Base-by-base conservation (phyloP, 2,113 vertebrate species). In the Eira barbara region DNA sequence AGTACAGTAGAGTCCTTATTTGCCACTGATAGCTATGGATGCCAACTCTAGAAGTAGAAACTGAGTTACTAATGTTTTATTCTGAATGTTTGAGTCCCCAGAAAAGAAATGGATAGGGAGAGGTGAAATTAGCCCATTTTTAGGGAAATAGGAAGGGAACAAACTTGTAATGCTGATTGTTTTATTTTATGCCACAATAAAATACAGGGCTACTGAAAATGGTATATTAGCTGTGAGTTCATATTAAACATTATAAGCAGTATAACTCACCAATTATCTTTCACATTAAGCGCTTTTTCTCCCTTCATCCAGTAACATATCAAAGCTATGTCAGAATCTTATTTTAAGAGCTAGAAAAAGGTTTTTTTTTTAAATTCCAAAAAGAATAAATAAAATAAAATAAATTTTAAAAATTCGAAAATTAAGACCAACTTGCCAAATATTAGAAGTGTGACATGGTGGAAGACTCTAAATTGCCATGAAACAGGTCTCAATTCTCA, bases 151-250 rank as follows among this genome's bases (percentile, higher is more conserved):
- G 65, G n/a, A n/a, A 97, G 10, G 21, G 34, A 87, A 87, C 39
- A 86, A 86, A 89, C 7, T 39, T 91, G 61, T 78, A 80, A 95
- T 86, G 52, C 69, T 88, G 63, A 89, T 59, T 20, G 74, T 79
- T 95, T 96, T 89, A 93, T 90, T 88, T 83, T 45, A 94, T 59
- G 23, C 29, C n/a, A 79, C 96, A 97, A 88, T 76, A 96, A 95
- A 97, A 95, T 52, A 91, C 0, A 82, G 42, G 36, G 61, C 27
- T 89, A 90, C 73, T 92, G 47, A 95, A 97, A 94, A 81, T 42
- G 42, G 36, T 57, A 1, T 27, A 29, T 34, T 34, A 31, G 45
- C 82, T 94, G 89, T 65, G 49, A 80, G 59, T 83, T 94, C 80
- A 91, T 92, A 80, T 80, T 87, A 97, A 96, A 96, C n/a, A 97